Percentiles rank a stretch among this genome's conserved stretches.
These are phyloP conservation scores for Gari tellinella DNA, from an alignment of 2,888 invertebrate species.

Conservation along the genomic window DNA sequence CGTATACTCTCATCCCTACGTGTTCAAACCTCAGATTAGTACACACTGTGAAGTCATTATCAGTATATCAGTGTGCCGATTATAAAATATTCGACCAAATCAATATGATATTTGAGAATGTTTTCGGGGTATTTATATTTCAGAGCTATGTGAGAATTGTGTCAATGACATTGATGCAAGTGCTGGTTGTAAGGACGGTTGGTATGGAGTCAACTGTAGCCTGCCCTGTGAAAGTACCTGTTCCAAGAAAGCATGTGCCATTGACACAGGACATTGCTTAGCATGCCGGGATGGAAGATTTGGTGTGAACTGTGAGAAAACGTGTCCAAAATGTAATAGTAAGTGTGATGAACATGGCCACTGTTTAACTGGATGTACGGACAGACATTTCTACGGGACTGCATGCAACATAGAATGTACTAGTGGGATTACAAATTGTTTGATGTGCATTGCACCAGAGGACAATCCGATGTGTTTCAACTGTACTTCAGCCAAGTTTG, in stretches of 20 bases:
- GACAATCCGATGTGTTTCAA: slow-evolving; percentile 18
- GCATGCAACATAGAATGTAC: slow-evolving; percentile 40
- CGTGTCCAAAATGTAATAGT: slow-evolving; percentile 29
- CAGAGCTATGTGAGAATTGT: neutral
- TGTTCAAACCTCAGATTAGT: too few species aligned
- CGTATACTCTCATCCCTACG: too few species aligned
- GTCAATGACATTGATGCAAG: neutral
- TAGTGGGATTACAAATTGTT: slow-evolving; percentile 19
- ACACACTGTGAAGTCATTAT: too few species aligned
- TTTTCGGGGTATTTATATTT: neutral
- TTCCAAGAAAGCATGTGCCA: slow-evolving; percentile 20
- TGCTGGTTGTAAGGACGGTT: slow-evolving; percentile 29
- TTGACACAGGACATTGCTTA: slow-evolving; percentile 16
- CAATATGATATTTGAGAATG: too few species aligned
- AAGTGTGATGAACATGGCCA: slow-evolving; percentile 42
- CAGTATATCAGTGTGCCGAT: too few species aligned
- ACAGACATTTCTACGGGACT: slow-evolving; percentile 30
- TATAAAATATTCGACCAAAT: too few species aligned
- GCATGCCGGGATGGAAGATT: slow-evolving; percentile 19
- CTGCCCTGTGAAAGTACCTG: slow-evolving; percentile 17
- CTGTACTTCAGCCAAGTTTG: slow-evolving; percentile 32
- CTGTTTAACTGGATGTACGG: slow-evolving; percentile 32
- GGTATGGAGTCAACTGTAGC: slow-evolving; percentile 14
- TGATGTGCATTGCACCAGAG: slow-evolving; percentile 18
- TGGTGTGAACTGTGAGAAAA: slow-evolving; percentile 30